Conservation (phyloP, 1,140 invertebrate species). For the Zaprionus taronus region DNA sequence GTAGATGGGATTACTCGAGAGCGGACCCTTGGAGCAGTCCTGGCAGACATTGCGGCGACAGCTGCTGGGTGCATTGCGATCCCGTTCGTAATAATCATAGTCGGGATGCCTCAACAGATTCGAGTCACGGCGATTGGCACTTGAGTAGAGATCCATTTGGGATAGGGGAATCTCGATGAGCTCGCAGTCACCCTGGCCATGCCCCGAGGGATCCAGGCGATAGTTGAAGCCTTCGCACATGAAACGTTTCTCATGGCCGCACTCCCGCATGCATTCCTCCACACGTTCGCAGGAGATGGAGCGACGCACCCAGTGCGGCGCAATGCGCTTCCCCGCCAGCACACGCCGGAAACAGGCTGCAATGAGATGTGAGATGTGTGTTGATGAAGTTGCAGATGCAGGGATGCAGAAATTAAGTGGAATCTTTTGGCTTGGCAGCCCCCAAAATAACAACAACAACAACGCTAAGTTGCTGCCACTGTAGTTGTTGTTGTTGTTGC, state of each 20-base stretch:
- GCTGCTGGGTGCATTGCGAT: conserved; percentile 86
- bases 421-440: conserved; percentile 4
- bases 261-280: conserved; percentile 90
- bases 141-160: conserved; percentile 86
- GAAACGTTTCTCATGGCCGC: conserved; percentile 89
- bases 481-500: not conserved
- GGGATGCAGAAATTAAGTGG: conserved; percentile 24
- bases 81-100: conserved; percentile 91
- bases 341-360: conserved; percentile 91
- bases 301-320: conserved; percentile 87
- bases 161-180: conserved; percentile 88
- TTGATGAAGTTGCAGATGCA: conserved; percentile 26
- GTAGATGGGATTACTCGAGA: conserved; percentile 67
- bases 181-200: conserved; percentile 89
- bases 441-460: conserved; percentile 17
- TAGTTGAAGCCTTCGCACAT: conserved; percentile 93
- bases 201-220: conserved; percentile 87
- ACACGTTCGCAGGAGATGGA: conserved; percentile 89
- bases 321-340: conserved; percentile 88
- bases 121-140: conserved; percentile 70
- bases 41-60: conserved; percentile 79
- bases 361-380: conserved; percentile 37
- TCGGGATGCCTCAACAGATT: conserved; percentile 87
- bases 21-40: conserved; percentile 72
- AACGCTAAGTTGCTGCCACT: not conserved